Evolutionary conservation across 2,888 invertebrate genomes (phyloP), one percentile per base, ranked within the genome.

Genomic region (Ormyrus nitidulus): DNA sequence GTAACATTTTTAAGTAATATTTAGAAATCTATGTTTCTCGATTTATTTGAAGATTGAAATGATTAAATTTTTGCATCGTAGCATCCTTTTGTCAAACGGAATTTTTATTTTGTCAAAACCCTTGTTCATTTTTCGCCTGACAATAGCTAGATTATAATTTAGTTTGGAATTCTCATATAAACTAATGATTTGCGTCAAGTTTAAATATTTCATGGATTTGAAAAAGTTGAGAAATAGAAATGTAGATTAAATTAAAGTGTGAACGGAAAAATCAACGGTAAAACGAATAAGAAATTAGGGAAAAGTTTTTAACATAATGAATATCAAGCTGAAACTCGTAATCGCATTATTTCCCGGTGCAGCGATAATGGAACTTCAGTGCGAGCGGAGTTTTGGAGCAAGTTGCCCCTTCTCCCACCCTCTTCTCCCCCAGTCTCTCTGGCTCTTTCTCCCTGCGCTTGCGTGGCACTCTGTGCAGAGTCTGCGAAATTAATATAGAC

Each of bases 401-500:
- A 61, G 44, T 34, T 61, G 34, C 34, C 34, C 34, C 34, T 34
- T 34, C 34, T 34, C 34, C 34, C 34, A 34, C 34, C 34, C 34
- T 34, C 34, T 34, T 2, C 34, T 34, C 2, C 34, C 34, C 34
- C 34, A 34, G 34, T 34, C 34, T 34, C 34, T 34, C 34, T 56
- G 44, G 61, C 61, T 61, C 44, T 9, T 11, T 44, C 11, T 34
- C n/a, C 56, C 6, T 44, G 59, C 34, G 34, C 34, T 44, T 4
- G 9, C 10, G 61, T 0, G 59, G 19, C 0, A 10, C 34, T 34
- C 59, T 59, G 59, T 13, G 59, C 61, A 44, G 44, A 61, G 10
- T 61, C 61, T 61, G 34, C 61, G 61, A 61, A 61, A 61, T 61
- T 61, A 61, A 61, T 61, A 61, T 61, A 44, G 61, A 61, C 61